phyloP scores from a whole-genome alignment of 2,888 invertebrate species.

The Anarsia innoxiella region DNA sequence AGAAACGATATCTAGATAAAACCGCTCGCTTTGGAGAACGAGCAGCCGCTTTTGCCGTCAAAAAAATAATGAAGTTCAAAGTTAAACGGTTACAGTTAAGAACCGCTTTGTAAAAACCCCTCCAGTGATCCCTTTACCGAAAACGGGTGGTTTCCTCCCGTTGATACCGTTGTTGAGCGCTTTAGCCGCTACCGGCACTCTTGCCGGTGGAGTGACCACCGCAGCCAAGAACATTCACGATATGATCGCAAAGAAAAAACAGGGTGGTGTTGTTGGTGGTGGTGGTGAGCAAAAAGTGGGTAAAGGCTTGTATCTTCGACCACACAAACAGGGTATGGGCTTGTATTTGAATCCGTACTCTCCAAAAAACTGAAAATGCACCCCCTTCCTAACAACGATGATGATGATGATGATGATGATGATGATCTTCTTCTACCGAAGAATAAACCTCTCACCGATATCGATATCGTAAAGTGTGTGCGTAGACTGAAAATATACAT shows the following conservation, averaged over 20 bases:
- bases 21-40: background rate
- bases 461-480: slow-evolving; percentile 8
- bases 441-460: slow-evolving; percentile 6
- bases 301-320: slow-evolving; percentile 31
- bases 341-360: background rate
- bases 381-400: background rate
- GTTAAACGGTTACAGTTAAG: background rate
- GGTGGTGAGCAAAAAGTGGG: slow-evolving; percentile 22
- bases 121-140: slow-evolving; percentile 27
- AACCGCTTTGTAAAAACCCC: no score
- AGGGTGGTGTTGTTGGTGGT: no score
- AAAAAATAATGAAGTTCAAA: background rate
- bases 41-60: background rate
- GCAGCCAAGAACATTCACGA: slow-evolving; percentile 1
- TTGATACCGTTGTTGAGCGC: slow-evolving; percentile 29
- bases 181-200: background rate
- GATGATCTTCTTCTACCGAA: no score
- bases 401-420: no score
- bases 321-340: slow-evolving; percentile 20
- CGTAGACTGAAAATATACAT: slow-evolving; percentile 13
- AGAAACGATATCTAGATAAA: background rate
- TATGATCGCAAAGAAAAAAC: background rate
- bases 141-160: slow-evolving; percentile 32
- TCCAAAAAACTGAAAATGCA: background rate
- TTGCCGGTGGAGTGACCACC: slow-evolving; percentile 23